A percentile compares a stretch with the other conserved stretches of the same genome.
These are phyloP conservation scores for Ylistrum balloti DNA, from an alignment of 1,140 invertebrate genomes.

Conservation along the genomic window DNA sequence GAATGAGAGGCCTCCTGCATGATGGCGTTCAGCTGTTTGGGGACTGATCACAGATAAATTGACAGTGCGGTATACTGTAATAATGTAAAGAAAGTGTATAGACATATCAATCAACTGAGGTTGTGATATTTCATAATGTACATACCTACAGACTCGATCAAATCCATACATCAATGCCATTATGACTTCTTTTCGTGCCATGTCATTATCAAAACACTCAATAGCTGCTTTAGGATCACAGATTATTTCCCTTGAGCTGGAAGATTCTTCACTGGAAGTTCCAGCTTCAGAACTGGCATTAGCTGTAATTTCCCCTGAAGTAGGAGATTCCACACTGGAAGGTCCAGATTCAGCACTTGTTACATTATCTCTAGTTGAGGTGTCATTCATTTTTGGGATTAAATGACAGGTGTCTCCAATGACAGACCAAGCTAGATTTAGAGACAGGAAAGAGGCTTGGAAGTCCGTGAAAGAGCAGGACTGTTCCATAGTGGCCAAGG, in stretches of 20 bases:
- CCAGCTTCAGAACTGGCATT: too few relatives aligned
- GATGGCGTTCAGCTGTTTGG: too few relatives aligned
- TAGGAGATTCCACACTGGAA: background rate
- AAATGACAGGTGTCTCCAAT: conserved; percentile 6
- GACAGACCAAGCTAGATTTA: conserved; percentile 3
- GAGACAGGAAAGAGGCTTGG: conserved; percentile 32
- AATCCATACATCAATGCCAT: conserved; percentile 13
- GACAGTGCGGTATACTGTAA: too few relatives aligned
- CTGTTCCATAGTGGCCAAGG: background rate
- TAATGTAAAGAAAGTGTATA: too few relatives aligned
- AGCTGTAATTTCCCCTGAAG: background rate
- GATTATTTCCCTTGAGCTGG: background rate
- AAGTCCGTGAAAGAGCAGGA: background rate
- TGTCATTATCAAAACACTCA: background rate
- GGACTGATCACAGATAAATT: too few relatives aligned
- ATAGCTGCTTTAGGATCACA: background rate
- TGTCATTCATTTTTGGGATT: background rate
- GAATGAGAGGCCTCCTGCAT: too few relatives aligned
- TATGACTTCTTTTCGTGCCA: background rate
- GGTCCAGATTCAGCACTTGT: too few relatives aligned
- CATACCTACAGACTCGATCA: conserved; percentile 19
- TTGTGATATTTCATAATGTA: too few relatives aligned
- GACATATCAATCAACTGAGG: too few relatives aligned
- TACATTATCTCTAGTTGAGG: too few relatives aligned
- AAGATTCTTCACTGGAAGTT: background rate